Conservation (phyloP, 1,140 invertebrate genomes). For the Lepidurus couesii region DNA sequence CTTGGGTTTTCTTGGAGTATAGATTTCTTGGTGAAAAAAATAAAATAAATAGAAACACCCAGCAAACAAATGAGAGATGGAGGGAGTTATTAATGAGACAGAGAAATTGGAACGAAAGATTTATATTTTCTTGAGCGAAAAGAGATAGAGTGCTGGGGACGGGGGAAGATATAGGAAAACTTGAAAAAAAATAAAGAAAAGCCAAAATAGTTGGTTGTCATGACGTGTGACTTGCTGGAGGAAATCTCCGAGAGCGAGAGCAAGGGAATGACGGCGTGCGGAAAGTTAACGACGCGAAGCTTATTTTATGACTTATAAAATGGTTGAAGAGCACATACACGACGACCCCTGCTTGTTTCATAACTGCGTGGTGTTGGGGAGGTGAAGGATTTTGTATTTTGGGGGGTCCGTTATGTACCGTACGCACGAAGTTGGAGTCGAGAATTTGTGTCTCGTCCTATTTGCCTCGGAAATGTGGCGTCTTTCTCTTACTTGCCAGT, state of each 20-base stretch:
- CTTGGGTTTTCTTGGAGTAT: not conserved
- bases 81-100: not conserved
- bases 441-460: too few relatives aligned
- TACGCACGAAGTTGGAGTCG: too few relatives aligned
- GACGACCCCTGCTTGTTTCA: not conserved
- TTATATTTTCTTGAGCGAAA: not conserved
- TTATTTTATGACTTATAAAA: conserved; percentile 20
- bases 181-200: not conserved
- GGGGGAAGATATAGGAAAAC: not conserved
- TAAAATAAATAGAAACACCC: not conserved
- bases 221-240: not conserved
- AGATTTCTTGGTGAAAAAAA: not conserved
- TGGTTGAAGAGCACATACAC: conserved; percentile 8
- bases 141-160: not conserved
- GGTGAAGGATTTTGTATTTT: not conserved
- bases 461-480: too few relatives aligned
- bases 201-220: not conserved
- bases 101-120: conserved; percentile 4
- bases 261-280: not conserved
- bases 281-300: conserved; percentile 21
- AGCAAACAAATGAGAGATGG: conserved; percentile 20
- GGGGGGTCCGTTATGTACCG: not conserved
- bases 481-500: not conserved
- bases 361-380: not conserved
- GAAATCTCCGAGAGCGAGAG: not conserved